These are phyloP conservation scores for Amaurobius ferox DNA, from an alignment of 2,888 invertebrate genomes.

Conservation along the genomic window DNA sequence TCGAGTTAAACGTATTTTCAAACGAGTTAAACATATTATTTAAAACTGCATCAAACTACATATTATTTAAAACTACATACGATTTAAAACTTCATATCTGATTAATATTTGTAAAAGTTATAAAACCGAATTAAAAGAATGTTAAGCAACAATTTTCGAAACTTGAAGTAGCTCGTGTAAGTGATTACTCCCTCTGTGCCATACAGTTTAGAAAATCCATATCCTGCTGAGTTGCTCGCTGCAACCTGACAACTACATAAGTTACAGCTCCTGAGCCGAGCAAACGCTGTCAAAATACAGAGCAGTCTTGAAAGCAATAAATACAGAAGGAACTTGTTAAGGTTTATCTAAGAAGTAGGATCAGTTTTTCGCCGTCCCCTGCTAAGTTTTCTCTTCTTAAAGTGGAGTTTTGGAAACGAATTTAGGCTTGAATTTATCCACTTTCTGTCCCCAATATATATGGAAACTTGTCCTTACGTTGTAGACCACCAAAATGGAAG, in stretches of 20 bases:
- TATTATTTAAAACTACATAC: too few relatives aligned
- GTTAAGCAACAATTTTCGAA: too few relatives aligned
- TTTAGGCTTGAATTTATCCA: constrained; percentile 3
- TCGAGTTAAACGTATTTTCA: too few relatives aligned
- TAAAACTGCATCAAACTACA: too few relatives aligned
- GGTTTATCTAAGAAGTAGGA: background rate
- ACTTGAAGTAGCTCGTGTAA: too few relatives aligned
- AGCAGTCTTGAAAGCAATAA: background rate
- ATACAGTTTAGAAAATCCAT: background rate
- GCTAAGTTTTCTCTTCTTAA: background rate
- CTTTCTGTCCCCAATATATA: background rate
- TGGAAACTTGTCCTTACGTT: background rate
- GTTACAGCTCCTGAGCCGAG: background rate
- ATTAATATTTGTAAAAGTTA: too few relatives aligned
- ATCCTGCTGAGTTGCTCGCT: background rate
- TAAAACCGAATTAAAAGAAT: too few relatives aligned
- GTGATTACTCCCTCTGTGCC: background rate
- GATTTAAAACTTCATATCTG: too few relatives aligned
- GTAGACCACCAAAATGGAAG: constrained; percentile 4
- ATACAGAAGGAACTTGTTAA: background rate
- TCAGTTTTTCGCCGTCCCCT: background rate
- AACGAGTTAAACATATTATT: too few relatives aligned
- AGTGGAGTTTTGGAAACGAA: background rate
- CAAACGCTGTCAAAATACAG: background rate
- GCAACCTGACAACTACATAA: constrained; percentile 15